A percentile compares a stretch with the other conserved stretches of the same genome.
phyloP scores from a whole-genome alignment of 2,888 invertebrate species.

The Physocephala rufipes region DNA sequence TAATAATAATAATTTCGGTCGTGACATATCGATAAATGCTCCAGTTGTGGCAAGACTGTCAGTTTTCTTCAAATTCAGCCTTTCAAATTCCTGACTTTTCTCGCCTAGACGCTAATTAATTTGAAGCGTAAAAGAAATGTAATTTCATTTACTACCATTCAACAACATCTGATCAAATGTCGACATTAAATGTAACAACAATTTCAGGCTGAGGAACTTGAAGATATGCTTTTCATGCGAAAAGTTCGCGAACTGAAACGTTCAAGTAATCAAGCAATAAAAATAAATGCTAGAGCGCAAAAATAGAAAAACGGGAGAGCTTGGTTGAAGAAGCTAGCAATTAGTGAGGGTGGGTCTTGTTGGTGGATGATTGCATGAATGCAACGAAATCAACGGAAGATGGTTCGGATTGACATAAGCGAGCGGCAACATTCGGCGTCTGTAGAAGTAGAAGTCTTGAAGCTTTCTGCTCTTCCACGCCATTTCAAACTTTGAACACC shows the following conservation, averaged over 20 bases:
- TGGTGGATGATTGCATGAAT: background rate
- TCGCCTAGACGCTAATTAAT: constrained; percentile 12
- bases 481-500: constrained; percentile 21
- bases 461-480: constrained; percentile 33
- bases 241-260: constrained; percentile 7
- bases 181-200: constrained; percentile 5
- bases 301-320: background rate
- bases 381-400: background rate
- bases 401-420: constrained; percentile 28
- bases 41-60: too few relatives aligned
- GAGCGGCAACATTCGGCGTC: constrained; percentile 27
- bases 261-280: background rate
- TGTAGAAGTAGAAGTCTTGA: constrained; percentile 35
- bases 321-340: background rate
- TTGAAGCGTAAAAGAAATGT: background rate
- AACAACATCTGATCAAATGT: constrained; percentile 17
- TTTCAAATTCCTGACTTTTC: too few relatives aligned
- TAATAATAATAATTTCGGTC: too few relatives aligned
- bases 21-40: too few relatives aligned
- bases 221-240: constrained; percentile 10
- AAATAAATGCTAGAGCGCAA: background rate
- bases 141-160: constrained; percentile 5
- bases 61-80: too few relatives aligned
- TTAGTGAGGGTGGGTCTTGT: background rate
- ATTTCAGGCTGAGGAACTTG: background rate